Base-by-base conservation (phyloP, 2,888 invertebrate species). In the Orchesellides sinensis region DNA sequence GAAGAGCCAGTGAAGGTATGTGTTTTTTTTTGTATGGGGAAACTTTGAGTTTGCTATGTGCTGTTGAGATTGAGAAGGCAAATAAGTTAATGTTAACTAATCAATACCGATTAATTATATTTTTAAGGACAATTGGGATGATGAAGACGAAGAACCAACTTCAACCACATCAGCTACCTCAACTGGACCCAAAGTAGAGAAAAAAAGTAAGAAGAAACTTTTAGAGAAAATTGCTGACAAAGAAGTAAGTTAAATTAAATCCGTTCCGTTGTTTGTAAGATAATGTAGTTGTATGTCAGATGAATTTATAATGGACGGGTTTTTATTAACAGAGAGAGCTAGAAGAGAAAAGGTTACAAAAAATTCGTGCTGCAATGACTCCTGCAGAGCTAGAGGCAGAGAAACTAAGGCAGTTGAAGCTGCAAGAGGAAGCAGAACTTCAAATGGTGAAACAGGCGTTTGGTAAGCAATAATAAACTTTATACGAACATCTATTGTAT, bases 111-210 rank as follows among this genome's bases (percentile, higher is more conserved):
- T n/a, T n/a, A n/a, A n/a, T n/a, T n/a, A n/a, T n/a, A n/a, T n/a
- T n/a, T n/a, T n/a, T n/a, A n/a, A 97, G 97, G 97, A 97, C 89
- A 96, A 95, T 90, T 98, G 98, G 98, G 97, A 98, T 90, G 96
- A 96, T 91, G 96, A 95, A 1, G 91, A 91, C 49, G 90, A 90
- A 89, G 96, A 96, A 21, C 70, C 81, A 35, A 45, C 77, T 19
- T 66, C 72, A 12, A 25, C 54, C 29, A 56, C 73, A 21, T 80
- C 80, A 10, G 40, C 54, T 6, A 65, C 80, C 0, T 70, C 79
- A n/a, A 70, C 77, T 52, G 52, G 52, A 17, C 69, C 82, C 0
- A 66, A 89, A 69, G 91, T 92, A 84, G 93, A 93, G 89, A 90
- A 93, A 56, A 94, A 95, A 90, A 93, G 93, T 21, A 96, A 94